These are phyloP conservation scores for Colostygia pectinataria DNA, from an alignment of 2,888 invertebrate genomes.

Conservation along the genomic window DNA sequence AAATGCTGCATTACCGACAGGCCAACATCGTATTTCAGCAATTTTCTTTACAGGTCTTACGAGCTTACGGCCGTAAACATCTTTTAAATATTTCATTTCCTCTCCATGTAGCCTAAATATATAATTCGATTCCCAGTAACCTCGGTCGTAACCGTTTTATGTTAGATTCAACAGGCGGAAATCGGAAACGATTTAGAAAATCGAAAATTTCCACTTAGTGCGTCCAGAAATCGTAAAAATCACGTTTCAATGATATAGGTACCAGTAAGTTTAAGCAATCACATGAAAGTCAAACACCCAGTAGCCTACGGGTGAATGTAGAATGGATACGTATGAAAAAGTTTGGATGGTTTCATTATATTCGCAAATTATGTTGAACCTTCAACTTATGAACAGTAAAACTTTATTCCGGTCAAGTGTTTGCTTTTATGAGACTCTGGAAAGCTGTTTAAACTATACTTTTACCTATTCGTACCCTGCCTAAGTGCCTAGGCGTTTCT, in stretches of 20 bases:
- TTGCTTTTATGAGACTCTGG: slow-evolving; percentile 3
- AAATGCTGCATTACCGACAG: slow-evolving; percentile 7
- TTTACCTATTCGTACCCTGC: too few relatives aligned
- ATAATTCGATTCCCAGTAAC: slow-evolving; percentile 31
- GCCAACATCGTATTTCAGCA: slow-evolving; percentile 15
- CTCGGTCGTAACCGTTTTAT: slow-evolving; percentile 33
- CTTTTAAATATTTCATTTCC: slow-evolving; percentile 37
- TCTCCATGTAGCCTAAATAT: slow-evolving; percentile 32
- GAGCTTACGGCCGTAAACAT: slow-evolving; percentile 26
- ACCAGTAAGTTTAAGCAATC: slow-evolving; percentile 21
- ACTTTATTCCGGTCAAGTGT: slow-evolving; percentile 18
- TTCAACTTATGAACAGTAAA: slow-evolving; percentile 11
- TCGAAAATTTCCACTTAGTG: slow-evolving; percentile 11
- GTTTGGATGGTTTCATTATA: slow-evolving; percentile 38
- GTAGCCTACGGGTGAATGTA: slow-evolving; percentile 17
- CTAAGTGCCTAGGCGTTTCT: too few relatives aligned
- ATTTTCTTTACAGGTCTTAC: slow-evolving; percentile 24
- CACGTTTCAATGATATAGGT: not conserved
- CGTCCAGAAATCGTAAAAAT: not conserved
- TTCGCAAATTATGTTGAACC: slow-evolving; percentile 25
- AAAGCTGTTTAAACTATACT: slow-evolving; percentile 7
- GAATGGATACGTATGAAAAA: slow-evolving; percentile 31
- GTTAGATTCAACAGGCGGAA: slow-evolving; percentile 25
- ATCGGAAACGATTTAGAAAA: slow-evolving; percentile 18
- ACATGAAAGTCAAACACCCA: slow-evolving; percentile 34